These are phyloP conservation scores for Oplegnathus fasciatus DNA, from an alignment of 2,113 vertebrate species.

Conservation along the genomic window DNA sequence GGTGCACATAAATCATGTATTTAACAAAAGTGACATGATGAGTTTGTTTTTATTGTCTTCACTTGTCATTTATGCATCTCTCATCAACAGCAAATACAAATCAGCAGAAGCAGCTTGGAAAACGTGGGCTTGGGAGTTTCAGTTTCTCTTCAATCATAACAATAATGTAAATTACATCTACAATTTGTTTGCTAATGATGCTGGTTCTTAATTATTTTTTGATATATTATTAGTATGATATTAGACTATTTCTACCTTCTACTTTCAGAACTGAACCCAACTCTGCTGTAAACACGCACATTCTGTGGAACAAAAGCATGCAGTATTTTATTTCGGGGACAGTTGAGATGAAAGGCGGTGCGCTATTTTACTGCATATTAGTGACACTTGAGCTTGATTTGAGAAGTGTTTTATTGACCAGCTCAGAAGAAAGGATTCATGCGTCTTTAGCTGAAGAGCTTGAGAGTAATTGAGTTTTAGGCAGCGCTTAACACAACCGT, in stretches of 20 bases:
- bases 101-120: slow-evolving; percentile 1
- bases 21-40: slow-evolving; percentile 64
- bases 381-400: slow-evolving; percentile 42
- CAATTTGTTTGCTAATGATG: slow-evolving; percentile 14
- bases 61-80: slow-evolving; percentile 38
- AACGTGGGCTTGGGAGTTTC: neutral
- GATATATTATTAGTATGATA: neutral
- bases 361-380: slow-evolving; percentile 37
- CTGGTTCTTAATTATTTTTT: slow-evolving; percentile 9
- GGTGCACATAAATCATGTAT: slow-evolving; percentile 81
- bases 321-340: slow-evolving; percentile 9
- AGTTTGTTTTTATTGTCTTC: slow-evolving; percentile 51
- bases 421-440: slow-evolving; percentile 57
- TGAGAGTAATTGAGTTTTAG: slow-evolving; percentile 40
- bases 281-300: neutral
- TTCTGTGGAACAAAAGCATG: slow-evolving; percentile 11
- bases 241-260: neutral
- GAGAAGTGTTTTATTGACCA: slow-evolving; percentile 32
- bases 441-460: slow-evolving; percentile 12
- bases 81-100: slow-evolving; percentile 15
- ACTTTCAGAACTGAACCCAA: neutral
- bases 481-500: slow-evolving; percentile 28
- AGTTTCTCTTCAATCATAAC: slow-evolving; percentile 8
- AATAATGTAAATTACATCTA: slow-evolving; percentile 38
- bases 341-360: neutral